A percentile compares a stretch with the other conserved stretches of the same genome.
Conservation (phyloP, 1,140 invertebrate species). For the Drosophila asahinai region DNA sequence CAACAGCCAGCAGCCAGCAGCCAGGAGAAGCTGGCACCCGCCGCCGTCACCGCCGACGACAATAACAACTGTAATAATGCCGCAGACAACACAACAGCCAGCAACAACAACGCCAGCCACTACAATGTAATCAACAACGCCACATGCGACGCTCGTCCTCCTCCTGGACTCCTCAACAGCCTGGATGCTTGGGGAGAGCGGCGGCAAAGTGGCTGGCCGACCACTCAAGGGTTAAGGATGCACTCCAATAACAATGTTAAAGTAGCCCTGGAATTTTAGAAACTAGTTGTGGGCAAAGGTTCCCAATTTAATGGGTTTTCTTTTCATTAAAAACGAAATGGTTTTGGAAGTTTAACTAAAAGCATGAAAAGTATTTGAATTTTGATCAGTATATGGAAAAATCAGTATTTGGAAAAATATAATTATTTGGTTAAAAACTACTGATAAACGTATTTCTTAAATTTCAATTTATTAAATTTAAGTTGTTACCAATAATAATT, state of each 20-base stretch:
- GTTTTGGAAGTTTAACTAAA: background rate
- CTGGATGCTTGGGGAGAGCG: background rate
- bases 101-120: constrained; percentile 47
- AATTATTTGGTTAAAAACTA: background rate
- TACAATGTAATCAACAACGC: constrained; percentile 78
- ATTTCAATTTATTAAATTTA: no score
- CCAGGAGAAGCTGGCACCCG: background rate
- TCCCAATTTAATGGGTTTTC: background rate
- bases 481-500: no score
- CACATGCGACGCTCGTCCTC: constrained; percentile 64
- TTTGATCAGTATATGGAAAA: background rate
- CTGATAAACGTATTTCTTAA: background rate
- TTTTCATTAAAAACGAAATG: background rate
- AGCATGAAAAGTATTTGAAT: no score
- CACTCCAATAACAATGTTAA: constrained; percentile 11
- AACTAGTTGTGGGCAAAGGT: background rate
- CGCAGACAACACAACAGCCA: constrained; percentile 73
- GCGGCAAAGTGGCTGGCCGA: constrained; percentile 55
- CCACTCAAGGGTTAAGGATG: constrained; percentile 69
- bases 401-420: no score
- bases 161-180: constrained; percentile 4
- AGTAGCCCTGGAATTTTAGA: background rate
- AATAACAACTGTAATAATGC: constrained; percentile 79
- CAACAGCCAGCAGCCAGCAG: constrained; percentile 5
- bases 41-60: constrained; percentile 49